Conservation (phyloP, 2,797 vertebrate species). For the Clarias fuscus region DNA sequence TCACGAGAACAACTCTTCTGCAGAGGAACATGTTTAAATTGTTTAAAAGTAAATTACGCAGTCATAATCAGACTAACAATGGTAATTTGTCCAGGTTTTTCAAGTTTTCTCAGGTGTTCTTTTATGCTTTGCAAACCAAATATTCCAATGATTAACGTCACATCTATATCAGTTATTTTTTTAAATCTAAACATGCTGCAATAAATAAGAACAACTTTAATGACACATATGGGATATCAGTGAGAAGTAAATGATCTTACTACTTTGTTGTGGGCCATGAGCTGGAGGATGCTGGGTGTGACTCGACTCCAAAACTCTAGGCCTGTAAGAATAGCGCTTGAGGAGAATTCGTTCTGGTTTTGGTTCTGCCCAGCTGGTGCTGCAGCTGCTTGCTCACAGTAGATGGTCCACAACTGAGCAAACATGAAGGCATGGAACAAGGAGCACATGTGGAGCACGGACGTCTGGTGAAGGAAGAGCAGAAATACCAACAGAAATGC, state of each 20-base stretch:
- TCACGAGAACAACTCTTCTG: constrained; percentile 2
- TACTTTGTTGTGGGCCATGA: constrained; percentile 99
- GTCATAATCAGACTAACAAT: constrained; percentile 17
- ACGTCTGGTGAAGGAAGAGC: constrained; percentile 79
- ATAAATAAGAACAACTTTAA: not conserved
- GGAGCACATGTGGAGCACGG: constrained; percentile 98
- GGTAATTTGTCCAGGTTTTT: not conserved
- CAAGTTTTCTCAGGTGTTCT: not conserved
- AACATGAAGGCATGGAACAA: constrained; percentile 99
- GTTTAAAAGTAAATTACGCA: not conserved
- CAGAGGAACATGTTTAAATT: not conserved
- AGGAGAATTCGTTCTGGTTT: constrained; percentile 95
- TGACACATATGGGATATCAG: not conserved
- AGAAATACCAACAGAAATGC: constrained; percentile 12
- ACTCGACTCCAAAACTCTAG: constrained; percentile 98
- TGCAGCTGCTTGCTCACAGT: constrained; percentile 94
- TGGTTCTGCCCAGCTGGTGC: constrained; percentile 86
- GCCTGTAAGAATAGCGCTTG: constrained; percentile 92
- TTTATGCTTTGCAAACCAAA: not conserved
- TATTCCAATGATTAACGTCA: not conserved
- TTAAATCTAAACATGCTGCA: not conserved
- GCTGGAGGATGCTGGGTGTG: constrained; percentile 96
- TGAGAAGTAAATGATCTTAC: constrained; percentile 71
- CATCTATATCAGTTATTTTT: not conserved
- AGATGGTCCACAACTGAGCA: constrained; percentile 98